A percentile compares a stretch with the other conserved stretches of the same genome.
These are phyloP conservation scores for Coracopsis vasa DNA, from an alignment of 2,113 vertebrate genomes.

Conservation along the genomic window DNA sequence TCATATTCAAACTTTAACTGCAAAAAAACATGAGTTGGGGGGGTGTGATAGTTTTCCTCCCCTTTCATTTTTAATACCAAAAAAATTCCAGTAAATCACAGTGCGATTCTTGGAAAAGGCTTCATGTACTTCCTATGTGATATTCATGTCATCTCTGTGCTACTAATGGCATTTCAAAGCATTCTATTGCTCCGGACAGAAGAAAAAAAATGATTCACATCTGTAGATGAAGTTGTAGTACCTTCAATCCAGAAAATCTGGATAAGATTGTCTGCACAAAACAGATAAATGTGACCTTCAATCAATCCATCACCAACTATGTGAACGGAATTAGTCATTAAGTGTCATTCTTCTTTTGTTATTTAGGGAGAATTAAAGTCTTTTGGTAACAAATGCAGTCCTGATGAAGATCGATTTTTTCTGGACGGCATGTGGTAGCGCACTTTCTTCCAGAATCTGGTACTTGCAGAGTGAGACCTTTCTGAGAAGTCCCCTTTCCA, in stretches of 20 bases:
- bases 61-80: not conserved
- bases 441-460: slow-evolving; percentile 89
- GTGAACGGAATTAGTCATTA: not conserved
- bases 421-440: slow-evolving; percentile 86
- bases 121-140: not conserved
- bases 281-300: not conserved
- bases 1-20: not conserved
- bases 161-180: not conserved
- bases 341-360: not conserved
- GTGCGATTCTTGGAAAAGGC: not conserved
- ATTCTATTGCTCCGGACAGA: not conserved
- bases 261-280: not conserved
- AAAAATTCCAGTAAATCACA: not conserved
- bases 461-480: slow-evolving; percentile 62
- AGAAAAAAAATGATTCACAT: not conserved
- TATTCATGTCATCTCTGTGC: not conserved
- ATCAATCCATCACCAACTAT: not conserved
- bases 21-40: too few relatives aligned
- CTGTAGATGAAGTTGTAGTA: not conserved
- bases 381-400: not conserved
- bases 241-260: not conserved
- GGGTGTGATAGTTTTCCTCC: not conserved
- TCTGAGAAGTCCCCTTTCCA: slow-evolving; percentile 78
- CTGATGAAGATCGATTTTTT: not conserved
- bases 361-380: not conserved